These are phyloP conservation scores for Diabrotica balteata DNA, from an alignment of 2,888 invertebrate genomes.

Conservation along the genomic window DNA sequence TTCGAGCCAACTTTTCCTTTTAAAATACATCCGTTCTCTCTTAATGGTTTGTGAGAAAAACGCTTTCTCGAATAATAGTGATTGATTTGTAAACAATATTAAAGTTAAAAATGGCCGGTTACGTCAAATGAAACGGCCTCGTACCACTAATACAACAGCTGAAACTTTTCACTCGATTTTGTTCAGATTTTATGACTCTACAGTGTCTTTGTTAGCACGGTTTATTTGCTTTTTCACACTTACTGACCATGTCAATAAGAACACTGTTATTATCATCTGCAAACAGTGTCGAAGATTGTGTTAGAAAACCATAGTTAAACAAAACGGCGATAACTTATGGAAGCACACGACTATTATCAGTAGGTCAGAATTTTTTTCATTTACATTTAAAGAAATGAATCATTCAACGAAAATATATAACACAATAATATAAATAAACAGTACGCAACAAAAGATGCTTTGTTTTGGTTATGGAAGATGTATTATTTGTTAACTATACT, in stretches of 20 bases:
- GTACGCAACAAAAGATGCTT: too few species aligned
- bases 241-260: constrained; percentile 30
- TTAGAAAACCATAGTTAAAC: constrained; percentile 6
- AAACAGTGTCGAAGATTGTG: constrained; percentile 27
- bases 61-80: background rate
- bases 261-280: constrained; percentile 21
- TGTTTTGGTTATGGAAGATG: too few species aligned
- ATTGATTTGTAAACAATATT: constrained; percentile 6
- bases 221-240: constrained; percentile 30
- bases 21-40: too few species aligned
- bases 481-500: too few species aligned
- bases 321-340: background rate
- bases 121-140: constrained; percentile 16
- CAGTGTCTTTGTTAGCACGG: constrained; percentile 21
- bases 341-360: too few species aligned
- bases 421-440: too few species aligned
- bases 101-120: constrained; percentile 6
- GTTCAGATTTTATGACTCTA: constrained; percentile 16
- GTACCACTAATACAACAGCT: constrained; percentile 20
- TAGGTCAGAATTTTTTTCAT: too few species aligned
- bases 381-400: too few species aligned
- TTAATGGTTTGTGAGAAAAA: background rate
- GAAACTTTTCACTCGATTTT: constrained; percentile 19
- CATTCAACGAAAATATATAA: too few species aligned
- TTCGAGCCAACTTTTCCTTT: too few species aligned